Base-by-base conservation (phyloP, 2,113 vertebrate species). In the Chloebia gouldiae region DNA sequence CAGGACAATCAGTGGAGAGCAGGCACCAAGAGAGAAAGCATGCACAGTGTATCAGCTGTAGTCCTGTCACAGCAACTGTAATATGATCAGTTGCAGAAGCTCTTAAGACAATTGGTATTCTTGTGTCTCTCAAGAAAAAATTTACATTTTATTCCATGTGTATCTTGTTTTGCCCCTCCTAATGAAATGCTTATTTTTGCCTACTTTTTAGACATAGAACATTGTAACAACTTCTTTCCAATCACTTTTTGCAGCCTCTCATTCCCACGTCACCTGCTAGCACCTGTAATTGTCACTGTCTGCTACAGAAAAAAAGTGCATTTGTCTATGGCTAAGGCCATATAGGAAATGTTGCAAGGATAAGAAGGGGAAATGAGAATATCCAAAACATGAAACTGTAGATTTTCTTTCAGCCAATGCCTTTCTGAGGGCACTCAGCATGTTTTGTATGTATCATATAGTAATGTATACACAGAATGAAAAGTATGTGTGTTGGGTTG, bases 271-370 rank as follows among this genome's bases (percentile, higher is more conserved):
- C n/a, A 33, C 17, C 3, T 10, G 7, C 20, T 77, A 53, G 65
- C 19, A 39, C 19, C 31, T 63, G 6, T 21, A 89, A 71, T 69
- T 24, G 19, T 47, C 44, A 18, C 47, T 35, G n/a, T 31, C 59
- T 92, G 35, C 56, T 47, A 23, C 1, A 3, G 21, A 19, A 61
- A 81, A 64, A 37, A 53, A 15, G 9, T 0, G 37, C 0, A 1
- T 9, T 37, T 83, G 11, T 65, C 56, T 53, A 8, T 15, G 4
- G 25, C 37, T 71, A 59, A 60, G 33, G n/a, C 60, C 24, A 6
- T 15, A 11, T 23, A 35, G 66, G 49, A 88, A 79, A 60, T 3
- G 5, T 61, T 61, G 45, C 22, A 54, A 63, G 11, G 81, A 51
- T 4, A 72, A 25, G 23, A 79, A 65, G 25, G 22, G 42, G 63